These are phyloP conservation scores for Cyclura pinguis DNA, from an alignment of 2,797 vertebrate species.

Conservation along the genomic window DNA sequence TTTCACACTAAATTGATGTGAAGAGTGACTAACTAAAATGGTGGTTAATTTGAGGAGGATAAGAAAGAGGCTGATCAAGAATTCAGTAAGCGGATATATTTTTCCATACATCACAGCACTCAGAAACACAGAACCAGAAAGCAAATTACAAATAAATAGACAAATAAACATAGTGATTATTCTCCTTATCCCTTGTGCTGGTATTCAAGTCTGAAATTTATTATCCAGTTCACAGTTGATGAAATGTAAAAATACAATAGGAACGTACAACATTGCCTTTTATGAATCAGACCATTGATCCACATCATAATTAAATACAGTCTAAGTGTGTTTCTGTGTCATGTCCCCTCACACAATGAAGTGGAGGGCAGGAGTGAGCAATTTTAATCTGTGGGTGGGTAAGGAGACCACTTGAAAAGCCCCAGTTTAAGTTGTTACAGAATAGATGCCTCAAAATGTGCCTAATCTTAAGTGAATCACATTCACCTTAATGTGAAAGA, in stretches of 20 bases:
- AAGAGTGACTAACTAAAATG: slow-evolving; percentile 33
- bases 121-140: slow-evolving; percentile 12
- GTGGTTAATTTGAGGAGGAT: background rate
- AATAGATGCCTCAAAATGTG: background rate
- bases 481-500: background rate
- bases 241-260: background rate
- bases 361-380: background rate
- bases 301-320: background rate
- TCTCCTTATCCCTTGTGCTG: background rate
- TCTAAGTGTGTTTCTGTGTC: background rate
- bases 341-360: background rate
- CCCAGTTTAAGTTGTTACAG: no score
- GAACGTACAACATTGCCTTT: background rate
- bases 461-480: background rate
- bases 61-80: background rate
- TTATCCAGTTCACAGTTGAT: background rate
- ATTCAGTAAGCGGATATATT: background rate
- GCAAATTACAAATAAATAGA: slow-evolving; percentile 1
- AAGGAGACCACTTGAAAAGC: background rate
- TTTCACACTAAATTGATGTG: slow-evolving; percentile 12
- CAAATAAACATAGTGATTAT: background rate
- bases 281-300: background rate
- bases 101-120: background rate
- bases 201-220: slow-evolving; percentile 25
- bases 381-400: background rate